Evolutionary conservation across 1,140 invertebrate genomes (phyloP), one percentile per base, ranked within the genome.

Genomic region (Dufourea novaeangliae): DNA sequence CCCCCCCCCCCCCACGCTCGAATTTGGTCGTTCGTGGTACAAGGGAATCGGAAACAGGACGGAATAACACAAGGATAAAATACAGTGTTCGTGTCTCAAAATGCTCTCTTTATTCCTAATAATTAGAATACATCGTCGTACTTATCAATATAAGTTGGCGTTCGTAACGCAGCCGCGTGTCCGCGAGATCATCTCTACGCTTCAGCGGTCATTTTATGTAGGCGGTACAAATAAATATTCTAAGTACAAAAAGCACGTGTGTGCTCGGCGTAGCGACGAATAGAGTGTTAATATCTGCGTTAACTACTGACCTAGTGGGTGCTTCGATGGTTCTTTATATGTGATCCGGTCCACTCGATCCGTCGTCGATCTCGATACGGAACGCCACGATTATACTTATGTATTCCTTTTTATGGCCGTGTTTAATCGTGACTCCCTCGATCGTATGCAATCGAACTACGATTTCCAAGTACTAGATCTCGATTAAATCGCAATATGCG

Each of bases 181-280:
- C 46, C 27, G 17, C 32, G 32, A 27, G 59, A 20, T 32, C 5
- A 63, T 44, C 17, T 63, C 68, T 84, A 84, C 82, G 78, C 57
- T 62, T 56, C 64, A 62, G 59, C 50, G 25, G 46, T 77, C 25
- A n/a, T n/a, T n/a, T n/a, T 41, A 66, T 62, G 75, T 72, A 72
- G 56, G 77, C 61, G 75, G 46, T 67, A 72, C 54, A 90, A n/a
- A 90, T 90, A 90, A 90, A 90, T 91, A 90, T 90, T 32, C 87
- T 90, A 91, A 91, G 90, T 91, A 90, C 89, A 88, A 90, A n/a
- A 91, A 90, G 87, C 86, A 83, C 83, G 68, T 73, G 52, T 80
- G n/a, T 82, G n/a, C n/a, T n/a, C 71, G 34, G 72, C 78, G 41
- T 79, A 69, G 56, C 70, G 80, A 86, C 41, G 66, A 79, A 57